Evolutionary conservation across 1,140 invertebrate genomes (phyloP).

Genomic region (Penaeus chinensis): DNA sequence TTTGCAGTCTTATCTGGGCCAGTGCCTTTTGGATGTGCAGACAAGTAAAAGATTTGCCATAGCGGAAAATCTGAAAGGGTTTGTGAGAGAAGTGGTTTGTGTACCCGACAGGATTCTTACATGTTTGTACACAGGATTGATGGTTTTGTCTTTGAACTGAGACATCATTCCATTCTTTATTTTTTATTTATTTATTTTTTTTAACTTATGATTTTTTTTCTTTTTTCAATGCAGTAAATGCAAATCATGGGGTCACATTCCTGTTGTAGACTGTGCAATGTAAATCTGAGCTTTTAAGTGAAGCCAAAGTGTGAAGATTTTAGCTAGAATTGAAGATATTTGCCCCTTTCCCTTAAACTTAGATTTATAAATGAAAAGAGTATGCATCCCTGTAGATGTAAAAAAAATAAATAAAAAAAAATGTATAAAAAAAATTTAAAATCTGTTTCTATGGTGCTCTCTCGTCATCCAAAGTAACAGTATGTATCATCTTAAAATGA

Average conservation of each 20-base stretch:
- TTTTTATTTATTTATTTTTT: not conserved
- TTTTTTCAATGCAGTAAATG: conserved; percentile 17
- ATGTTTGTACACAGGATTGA: conserved; percentile 29
- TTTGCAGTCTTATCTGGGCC: conserved; percentile 34
- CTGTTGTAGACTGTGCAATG: conserved; percentile 43
- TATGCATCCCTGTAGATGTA: too few relatives aligned
- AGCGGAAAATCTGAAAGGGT: not conserved
- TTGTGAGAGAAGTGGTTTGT: conserved; percentile 14
- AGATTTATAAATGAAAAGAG: too few relatives aligned
- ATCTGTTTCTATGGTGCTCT: conserved; percentile 45
- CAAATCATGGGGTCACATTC: conserved; percentile 41
- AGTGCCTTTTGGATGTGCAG: conserved; percentile 50
- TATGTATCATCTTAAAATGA: conserved; percentile 24
- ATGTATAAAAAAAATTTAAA: conserved; percentile 26
- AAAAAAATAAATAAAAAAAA: conserved; percentile 20
- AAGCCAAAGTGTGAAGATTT: conserved; percentile 42
- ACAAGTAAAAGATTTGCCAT: conserved; percentile 35
- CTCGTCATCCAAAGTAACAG: conserved; percentile 27
- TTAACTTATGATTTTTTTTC: not conserved
- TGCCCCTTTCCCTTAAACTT: conserved; percentile 11
- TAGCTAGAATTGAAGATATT: conserved; percentile 25
- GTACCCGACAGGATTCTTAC: conserved; percentile 18
- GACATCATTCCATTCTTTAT: conserved; percentile 45
- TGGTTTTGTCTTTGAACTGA: conserved; percentile 36
- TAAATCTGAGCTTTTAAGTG: conserved; percentile 40